Base-by-base conservation (phyloP, 53 echinoderm and acorn worm genomes). In the Henricia sp. region DNA sequence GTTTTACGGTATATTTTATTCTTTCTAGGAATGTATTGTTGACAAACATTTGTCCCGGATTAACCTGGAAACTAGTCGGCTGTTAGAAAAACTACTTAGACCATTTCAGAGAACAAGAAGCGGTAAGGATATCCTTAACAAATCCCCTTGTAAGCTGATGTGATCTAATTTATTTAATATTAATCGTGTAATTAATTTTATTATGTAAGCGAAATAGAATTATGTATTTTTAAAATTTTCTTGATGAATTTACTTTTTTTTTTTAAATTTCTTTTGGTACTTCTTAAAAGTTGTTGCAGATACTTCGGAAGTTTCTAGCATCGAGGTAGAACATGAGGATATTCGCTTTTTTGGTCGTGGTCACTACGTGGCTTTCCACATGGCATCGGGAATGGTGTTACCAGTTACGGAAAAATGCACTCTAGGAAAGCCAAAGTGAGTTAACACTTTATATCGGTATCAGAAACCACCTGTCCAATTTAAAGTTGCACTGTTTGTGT, bases 321-420 rank as follows among this genome's bases (percentile, higher is more conserved):
- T 89, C 48, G 83, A 82, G 21, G 92, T 89, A n/a, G 89, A 89
- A 37, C 58, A 90, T 19, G 93, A 92, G 35, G 93, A 92, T 36
- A 89, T 92, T 32, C 72, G 69, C 37, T 92, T 89, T 88, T 91
- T 91, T 68, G 93, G 93, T 12, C 86, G 75, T 26, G 93, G 89
- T 68, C 73, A 53, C 52, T 72, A 73, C 16, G 83, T 92, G 1
- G 73, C 83, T 41, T 52, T 90, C 1, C 56, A 83, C 34, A 90
- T 89, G 83, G 69, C 40, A 56, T 56, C 86, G 4, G 93, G 93
- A 33, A 90, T 86, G 50, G 67, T 86, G 51, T 62, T 92, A 23
- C 93, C 89, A 20, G 55, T 92, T 25, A 92, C 89, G 9, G 89
- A 90, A 40, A 86, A 86, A 72, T 92, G 93, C 52, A 89, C 89